Base-by-base conservation (phyloP, 1,140 invertebrate species). In the Cryptotermes secundus region DNA sequence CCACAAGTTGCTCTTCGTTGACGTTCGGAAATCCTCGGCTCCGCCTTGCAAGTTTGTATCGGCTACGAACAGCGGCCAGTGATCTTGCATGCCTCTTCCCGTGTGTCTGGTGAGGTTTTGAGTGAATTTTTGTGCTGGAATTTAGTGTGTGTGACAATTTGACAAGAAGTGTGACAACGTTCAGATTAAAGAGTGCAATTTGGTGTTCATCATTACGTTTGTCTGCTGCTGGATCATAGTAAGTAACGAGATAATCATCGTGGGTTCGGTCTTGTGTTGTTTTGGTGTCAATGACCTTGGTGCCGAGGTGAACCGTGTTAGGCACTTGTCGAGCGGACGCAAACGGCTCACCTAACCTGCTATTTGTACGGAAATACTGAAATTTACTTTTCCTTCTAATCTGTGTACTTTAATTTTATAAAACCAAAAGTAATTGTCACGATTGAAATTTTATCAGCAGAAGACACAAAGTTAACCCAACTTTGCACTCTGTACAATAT, bases 201-300 rank as follows among this genome's bases (percentile, higher is more conserved):
- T 72, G 59, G 19, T 72, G 26, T 49, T 3, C 45, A 19, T 49
- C 45, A 19, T 19, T 49, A 49, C 45, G 59, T 72, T 31, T 72
- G 59, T 31, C 59, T 72, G n/a, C 59, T 31, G 59, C 59, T 26
- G 59, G n/a, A 72, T 31, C 59, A n/a, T 7, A 31, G 59, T 72
- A 72, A 72, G 59, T 72, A 72, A 72, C 1, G 31, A 72, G 59
- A 72, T 26, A 59, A 12, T 19, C 59, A 72, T 72, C 0, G 59
- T 72, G n/a, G 26, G 59, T 72, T 72, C 59, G 59, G 26, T 72
- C 26, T 6, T 72, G 59, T 72, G 59, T 72, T 72, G 59, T 72
- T 72, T 72, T 72, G 59, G 59, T 72, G 59, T 72, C 59, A 72
- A 72, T 72, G 59, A 72, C 59, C 59, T 72, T 72, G 59, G 59